phyloP scores from a whole-genome alignment of 2,113 vertebrate species.

The Pseudopipra pipra region DNA sequence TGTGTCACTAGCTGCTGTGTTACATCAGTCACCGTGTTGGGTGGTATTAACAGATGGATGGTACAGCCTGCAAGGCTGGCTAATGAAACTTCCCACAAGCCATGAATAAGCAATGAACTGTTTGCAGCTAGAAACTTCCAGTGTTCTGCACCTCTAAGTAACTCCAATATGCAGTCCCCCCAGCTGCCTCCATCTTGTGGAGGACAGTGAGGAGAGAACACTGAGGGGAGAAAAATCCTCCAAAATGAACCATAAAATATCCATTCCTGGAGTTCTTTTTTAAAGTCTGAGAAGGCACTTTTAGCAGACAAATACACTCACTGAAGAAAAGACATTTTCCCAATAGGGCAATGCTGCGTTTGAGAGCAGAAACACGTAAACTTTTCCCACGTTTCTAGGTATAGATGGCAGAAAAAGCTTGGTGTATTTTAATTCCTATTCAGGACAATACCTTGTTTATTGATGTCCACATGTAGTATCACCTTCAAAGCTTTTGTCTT shows the following conservation, averaged over 20 bases:
- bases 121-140: not conserved
- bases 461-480: not conserved
- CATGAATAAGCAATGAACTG: not conserved
- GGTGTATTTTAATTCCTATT: not conserved
- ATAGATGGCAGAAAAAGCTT: not conserved
- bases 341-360: fast-evolving
- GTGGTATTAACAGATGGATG: not conserved
- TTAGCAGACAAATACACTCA: not conserved
- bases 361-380: not conserved
- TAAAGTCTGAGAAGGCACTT: not conserved
- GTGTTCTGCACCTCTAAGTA: not conserved
- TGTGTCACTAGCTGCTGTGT: not conserved
- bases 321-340: not conserved
- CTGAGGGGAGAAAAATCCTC: not conserved
- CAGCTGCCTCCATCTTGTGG: not conserved
- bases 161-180: fast-evolving
- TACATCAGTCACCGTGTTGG: fast-evolving
- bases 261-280: not conserved
- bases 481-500: not conserved
- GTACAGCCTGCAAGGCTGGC: not conserved
- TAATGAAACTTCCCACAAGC: not conserved
- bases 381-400: not conserved
- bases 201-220: not conserved
- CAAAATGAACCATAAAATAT: not conserved
- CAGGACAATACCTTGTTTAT: not conserved